phyloP scores from a whole-genome alignment of 2,797 vertebrate species.

The Myotis daubentonii region DNA sequence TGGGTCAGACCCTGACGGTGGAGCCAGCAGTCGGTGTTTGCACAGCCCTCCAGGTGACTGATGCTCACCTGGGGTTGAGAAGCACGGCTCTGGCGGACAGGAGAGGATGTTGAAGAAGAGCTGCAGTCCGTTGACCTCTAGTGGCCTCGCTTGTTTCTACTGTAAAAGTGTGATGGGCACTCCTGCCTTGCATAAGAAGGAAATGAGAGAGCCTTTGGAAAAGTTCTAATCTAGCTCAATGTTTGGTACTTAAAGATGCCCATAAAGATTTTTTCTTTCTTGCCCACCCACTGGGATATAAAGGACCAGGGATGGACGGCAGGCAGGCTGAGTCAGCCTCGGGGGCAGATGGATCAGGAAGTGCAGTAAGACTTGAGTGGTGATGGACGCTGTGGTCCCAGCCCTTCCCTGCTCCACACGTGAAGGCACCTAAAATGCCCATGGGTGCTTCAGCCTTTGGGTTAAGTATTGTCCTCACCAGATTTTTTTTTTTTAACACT shows the following conservation, averaged over 20 bases:
- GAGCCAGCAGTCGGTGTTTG: neutral
- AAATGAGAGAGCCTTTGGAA: neutral
- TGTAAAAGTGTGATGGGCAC: neutral
- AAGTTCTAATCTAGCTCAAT: neutral
- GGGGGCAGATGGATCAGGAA: neutral
- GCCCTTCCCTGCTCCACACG: neutral
- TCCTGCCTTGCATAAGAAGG: neutral
- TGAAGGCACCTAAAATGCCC: neutral
- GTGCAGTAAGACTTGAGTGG: neutral
- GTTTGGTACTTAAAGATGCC: neutral
- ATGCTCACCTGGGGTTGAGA: neutral
- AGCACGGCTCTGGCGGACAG: neutral
- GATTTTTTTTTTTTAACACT: neutral
- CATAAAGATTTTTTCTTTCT: neutral
- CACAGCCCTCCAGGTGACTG: neutral
- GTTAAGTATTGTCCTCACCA: neutral
- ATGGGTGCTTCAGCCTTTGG: neutral
- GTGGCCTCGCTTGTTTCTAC: neutral
- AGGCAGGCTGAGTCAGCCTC: neutral
- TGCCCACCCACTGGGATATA: neutral
- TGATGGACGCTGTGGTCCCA: neutral
- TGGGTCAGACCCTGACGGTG: neutral
- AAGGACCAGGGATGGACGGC: neutral
- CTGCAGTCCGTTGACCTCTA: neutral
- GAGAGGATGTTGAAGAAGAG: neutral